Evolutionary conservation across 2,113 vertebrate genomes (phyloP), one percentile per base, ranked within the genome.

Genomic region (Hippoglossus stenolepis): DNA sequence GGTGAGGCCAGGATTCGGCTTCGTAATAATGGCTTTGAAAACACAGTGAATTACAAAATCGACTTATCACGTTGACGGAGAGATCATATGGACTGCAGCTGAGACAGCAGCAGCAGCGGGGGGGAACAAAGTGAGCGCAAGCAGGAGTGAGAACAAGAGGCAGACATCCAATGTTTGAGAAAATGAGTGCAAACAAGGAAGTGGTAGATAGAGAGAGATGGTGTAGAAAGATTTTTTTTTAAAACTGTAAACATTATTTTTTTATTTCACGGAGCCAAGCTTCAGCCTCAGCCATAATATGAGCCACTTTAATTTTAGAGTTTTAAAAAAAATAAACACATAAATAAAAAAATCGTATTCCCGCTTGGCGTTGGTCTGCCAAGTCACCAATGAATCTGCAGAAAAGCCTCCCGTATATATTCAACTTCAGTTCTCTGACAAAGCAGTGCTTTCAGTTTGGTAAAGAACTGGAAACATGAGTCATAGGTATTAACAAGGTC

Each of bases 11-110:
- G 65, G 62, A 86, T 76, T 79, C 73, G n/a, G 70, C 85, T 58
- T 84, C 56, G 61, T 47, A 87, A 82, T 82, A 15, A 85, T 49
- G 35, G 67, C 82, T 88, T 72, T 82, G 71, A 86, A 86, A 87
- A 85, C 77, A 85, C 62, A 71, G 35, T 21, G 7, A 78, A 76
- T 76, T 85, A 80, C 28, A 69, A 75, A 82, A 79, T 64, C 3
- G 2, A 85, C 79, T 66, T 65, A 73, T 83, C 80, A 70, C 35
- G 7, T 18, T 35, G 68, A 38, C 31, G 1, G 10, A 79, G 70
- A 47, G 65, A 84, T 84, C 88, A 87, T 79, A 72, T 82, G 79
- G 80, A 70, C 67, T 5, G 26, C 86, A 90, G 86, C 80, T 77
- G 80, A 86, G 69, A 70, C n/a, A 53, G 69, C 64, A 43, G 57